Base-by-base conservation (phyloP, 2,113 vertebrate genomes). In the Hyaena hyaena region DNA sequence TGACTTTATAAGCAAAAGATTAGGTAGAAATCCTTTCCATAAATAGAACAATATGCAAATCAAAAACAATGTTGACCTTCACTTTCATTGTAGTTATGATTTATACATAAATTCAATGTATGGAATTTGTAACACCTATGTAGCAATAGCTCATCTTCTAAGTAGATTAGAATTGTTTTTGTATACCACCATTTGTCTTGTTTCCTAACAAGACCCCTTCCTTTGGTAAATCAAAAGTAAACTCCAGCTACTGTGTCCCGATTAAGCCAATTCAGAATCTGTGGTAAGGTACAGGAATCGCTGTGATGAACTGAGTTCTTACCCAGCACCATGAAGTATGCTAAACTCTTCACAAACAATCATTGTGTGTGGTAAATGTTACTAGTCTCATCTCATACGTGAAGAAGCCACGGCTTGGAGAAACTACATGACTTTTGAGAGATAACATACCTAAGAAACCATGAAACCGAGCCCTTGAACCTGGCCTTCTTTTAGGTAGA, bases 21-120 rank as follows among this genome's bases (percentile, higher is more conserved):
- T 61, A 83, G 24, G 10, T 74, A 68, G 73, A 82, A 66, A 12
- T 89, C 50, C 50, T 95, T 89, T 71, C 39, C 50, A 11, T 73
- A 81, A 96, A 50, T 17, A 69, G n/a, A 83, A 94, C 17, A 88
- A 68, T 17, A 69, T 96, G 33, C 39, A 93, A 77, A 89, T 92
- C 92, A 89, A 92, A 95, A 76, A 12, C 33, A 45, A 63, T 74
- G 23, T 26, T 91, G 82, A 77, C 21, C 12, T 90, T 88, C 66
- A 66, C 77, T 96, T 97, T 63, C 31, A 68, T 61, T 48, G 33
- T 4, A 43, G 50, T 73, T 33, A 23, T 43, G 93, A 21, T 63
- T 82, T 74, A 39, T 23, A 8, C 26, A 12, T 39, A 55, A 96
- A 81, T 76, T 66, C 16, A 53, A 31, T 24, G 16, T 55, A 61